Base-by-base conservation (phyloP, 2,797 vertebrate species). In the Furcifer pardalis region DNA sequence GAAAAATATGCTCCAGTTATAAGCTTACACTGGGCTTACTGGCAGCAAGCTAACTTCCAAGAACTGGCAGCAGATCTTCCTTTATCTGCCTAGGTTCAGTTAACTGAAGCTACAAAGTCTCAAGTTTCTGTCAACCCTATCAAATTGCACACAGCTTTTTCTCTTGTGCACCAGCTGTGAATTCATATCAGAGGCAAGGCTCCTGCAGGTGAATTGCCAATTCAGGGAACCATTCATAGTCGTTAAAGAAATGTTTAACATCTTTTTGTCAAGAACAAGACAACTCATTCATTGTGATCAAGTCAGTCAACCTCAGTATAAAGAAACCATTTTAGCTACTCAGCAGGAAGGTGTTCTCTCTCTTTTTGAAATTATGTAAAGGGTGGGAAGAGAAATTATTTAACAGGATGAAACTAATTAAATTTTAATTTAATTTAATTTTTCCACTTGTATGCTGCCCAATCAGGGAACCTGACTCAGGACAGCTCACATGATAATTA, bases 221-320 rank as follows among this genome's bases (percentile, higher is more conserved):
- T 81, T 69, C 46, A 71, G 49, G 65, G 79, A 81, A 59, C 37
- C 35, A 77, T 77, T 59, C 35, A 60, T 37, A 62, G 37, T 71
- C 65, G n/a, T 81, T 71, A 56, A 71, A 69, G 79, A 27, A 79
- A 81, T 49, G 56, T 52, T 52, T 77, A 56, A 80, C 78, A 59
- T 59, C 40, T 35, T 35, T 81, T 71, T 81, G 35, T 81, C 79
- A 71, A 69, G 32, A 52, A 6, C 32, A 49, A 30, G 44, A 52
- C 78, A 80, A 71, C 65, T 56, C 49, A 40, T 42, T 30, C 59
- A 62, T 62, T 59, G 6, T 40, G 12, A 77, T 77, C 76, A 77
- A 69, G 25, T 49, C 46, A 71, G 65, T 49, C 25, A 69, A 17
- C 66, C 32, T 32, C 32, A 40, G 23, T 69, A 30, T 52, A 81